phyloP scores from a whole-genome alignment of 2,113 vertebrate species.

The Ailuropoda melanoleuca region DNA sequence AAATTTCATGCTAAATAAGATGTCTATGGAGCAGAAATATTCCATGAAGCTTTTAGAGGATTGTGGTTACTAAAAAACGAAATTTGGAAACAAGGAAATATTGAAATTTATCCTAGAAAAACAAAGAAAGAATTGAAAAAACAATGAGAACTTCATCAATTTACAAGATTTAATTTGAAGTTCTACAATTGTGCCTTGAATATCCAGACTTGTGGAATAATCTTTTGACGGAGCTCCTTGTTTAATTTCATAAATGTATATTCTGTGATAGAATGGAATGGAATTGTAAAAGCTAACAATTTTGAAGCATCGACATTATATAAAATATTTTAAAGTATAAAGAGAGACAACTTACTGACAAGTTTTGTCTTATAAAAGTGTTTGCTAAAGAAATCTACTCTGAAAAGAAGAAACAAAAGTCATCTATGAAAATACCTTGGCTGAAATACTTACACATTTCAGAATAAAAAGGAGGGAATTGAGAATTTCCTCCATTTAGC shows the following conservation, averaged over 20 bases:
- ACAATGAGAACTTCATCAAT: neutral
- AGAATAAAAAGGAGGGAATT: neutral
- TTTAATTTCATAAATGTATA: neutral
- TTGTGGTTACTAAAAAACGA: neutral
- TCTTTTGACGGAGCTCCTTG: neutral
- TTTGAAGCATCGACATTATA: neutral
- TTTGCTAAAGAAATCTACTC: neutral
- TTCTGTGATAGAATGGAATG: neutral
- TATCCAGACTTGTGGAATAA: neutral
- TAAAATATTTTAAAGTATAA: neutral
- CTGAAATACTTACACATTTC: neutral
- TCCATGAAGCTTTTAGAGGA: neutral
- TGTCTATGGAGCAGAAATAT: neutral
- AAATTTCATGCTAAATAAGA: neutral
- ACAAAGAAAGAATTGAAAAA: neutral
- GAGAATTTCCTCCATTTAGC: neutral
- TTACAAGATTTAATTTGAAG: slow-evolving; percentile 14
- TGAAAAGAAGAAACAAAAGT: neutral
- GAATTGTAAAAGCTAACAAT: neutral
- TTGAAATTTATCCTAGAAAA: neutral
- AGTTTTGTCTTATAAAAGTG: neutral
- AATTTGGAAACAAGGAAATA: neutral
- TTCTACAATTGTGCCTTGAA: neutral
- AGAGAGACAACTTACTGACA: neutral
- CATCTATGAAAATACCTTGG: neutral